A percentile compares a stretch with the other conserved stretches of the same genome.
Conservation (phyloP, 2,113 vertebrate genomes). For the Picathartes gymnocephalus region DNA sequence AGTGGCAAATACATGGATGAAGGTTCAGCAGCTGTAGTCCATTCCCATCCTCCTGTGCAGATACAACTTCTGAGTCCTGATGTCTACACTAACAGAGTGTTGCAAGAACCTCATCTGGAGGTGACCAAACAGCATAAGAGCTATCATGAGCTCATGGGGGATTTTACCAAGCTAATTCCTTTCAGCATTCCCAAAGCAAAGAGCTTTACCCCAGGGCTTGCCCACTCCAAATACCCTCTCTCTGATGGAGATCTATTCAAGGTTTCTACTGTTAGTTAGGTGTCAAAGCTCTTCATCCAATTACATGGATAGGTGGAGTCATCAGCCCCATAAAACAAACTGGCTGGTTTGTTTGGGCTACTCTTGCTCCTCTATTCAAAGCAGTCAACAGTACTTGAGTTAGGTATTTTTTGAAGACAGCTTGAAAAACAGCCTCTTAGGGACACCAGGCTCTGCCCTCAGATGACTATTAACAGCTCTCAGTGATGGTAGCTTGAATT, state of each 20-base stretch:
- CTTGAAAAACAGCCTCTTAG: background rate
- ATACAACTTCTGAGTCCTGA: background rate
- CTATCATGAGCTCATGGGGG: rapidly evolving
- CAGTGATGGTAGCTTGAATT: background rate
- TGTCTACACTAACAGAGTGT: rapidly evolving
- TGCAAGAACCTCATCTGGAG: background rate
- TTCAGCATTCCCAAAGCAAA: background rate
- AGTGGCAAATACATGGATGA: background rate
- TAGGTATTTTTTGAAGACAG: background rate
- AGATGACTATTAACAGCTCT: background rate
- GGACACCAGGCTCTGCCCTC: background rate
- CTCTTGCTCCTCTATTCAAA: background rate
- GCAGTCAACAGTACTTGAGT: background rate
- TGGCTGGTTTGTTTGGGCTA: background rate
- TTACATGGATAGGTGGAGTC: background rate
- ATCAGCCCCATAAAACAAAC: background rate
- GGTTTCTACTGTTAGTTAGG: background rate
- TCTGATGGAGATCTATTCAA: background rate
- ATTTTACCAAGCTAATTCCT: background rate
- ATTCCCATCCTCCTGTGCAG: background rate
- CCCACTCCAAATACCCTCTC: background rate
- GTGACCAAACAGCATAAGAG: rapidly evolving
- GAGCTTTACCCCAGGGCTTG: background rate
- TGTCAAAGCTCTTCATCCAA: background rate
- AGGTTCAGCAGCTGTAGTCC: background rate